phyloP scores from a whole-genome alignment of 2,113 vertebrate species.

The Bubo blakistoni region DNA sequence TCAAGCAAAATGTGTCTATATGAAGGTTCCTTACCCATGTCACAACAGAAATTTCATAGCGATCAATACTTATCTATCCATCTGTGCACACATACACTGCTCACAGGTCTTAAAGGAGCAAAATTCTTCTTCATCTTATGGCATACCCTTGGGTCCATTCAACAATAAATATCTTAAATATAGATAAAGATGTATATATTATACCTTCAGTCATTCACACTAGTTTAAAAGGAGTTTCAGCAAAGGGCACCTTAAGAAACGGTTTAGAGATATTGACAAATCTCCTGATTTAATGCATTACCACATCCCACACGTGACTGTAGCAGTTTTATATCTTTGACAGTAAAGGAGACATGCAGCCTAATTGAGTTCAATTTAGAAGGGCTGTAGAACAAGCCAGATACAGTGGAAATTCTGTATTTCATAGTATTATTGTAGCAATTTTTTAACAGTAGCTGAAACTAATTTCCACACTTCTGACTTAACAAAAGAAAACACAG shows the following conservation, averaged over 20 bases:
- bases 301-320: not conserved
- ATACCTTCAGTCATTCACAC: not conserved
- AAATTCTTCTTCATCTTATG: not conserved
- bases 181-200: not conserved
- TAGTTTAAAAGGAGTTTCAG: not conserved
- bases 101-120: not conserved
- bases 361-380: slow-evolving; percentile 34
- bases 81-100: not conserved
- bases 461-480: slow-evolving; percentile 39
- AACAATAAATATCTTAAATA: not conserved
- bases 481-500: slow-evolving; percentile 35
- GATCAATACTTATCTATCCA: not conserved
- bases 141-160: not conserved
- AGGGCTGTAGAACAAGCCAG: slow-evolving; percentile 15
- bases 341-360: not conserved
- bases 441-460: slow-evolving; percentile 25
- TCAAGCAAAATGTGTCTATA: not conserved
- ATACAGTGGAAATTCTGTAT: slow-evolving; percentile 7
- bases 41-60: not conserved
- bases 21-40: not conserved
- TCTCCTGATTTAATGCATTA: slow-evolving; percentile 23
- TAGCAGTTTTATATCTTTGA: not conserved
- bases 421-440: not conserved
- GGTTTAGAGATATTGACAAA: not conserved
- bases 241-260: not conserved